Evolutionary conservation across 2,888 invertebrate species (phyloP).

Genomic region (Encarsia formosa): DNA sequence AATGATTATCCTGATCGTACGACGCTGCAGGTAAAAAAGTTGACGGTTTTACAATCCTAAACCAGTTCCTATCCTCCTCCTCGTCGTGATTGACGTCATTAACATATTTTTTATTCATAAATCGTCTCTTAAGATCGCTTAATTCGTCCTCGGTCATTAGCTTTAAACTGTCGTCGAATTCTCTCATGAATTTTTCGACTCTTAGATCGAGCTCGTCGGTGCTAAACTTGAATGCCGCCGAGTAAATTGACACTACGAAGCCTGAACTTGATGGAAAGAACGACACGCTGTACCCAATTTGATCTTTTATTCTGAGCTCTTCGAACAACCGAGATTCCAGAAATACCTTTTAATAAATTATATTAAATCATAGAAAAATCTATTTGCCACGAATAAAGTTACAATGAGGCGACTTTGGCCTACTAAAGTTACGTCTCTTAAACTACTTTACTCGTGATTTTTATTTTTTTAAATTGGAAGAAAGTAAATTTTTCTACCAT

Average conservation of each 20-base stretch:
- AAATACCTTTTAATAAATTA: slow-evolving; percentile 54
- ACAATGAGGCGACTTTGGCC: no score
- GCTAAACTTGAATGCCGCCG: slow-evolving; percentile 68
- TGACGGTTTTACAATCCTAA: no score
- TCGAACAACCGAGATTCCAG: slow-evolving; percentile 88
- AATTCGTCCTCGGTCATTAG: slow-evolving; percentile 62
- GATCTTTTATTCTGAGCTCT: slow-evolving; percentile 78
- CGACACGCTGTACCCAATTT: slow-evolving; percentile 82
- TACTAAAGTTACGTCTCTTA: no score
- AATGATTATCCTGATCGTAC: slow-evolving; percentile 31
- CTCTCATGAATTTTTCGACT: slow-evolving; percentile 67
- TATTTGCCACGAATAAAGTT: neutral
- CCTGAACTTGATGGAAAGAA: slow-evolving; percentile 70
- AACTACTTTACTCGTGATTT: no score
- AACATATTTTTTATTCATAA: no score
- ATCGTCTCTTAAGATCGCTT: no score
- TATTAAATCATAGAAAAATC: neutral
- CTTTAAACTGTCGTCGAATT: slow-evolving; percentile 59
- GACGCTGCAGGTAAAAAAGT: slow-evolving; percentile 79
- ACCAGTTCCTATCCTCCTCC: slow-evolving; percentile 84
- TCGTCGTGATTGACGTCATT: slow-evolving; percentile 73
- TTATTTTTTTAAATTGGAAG: no score
- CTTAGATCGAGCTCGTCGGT: slow-evolving; percentile 66
- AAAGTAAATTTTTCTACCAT: no score
- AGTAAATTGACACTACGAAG: slow-evolving; percentile 72